Percentiles rank a stretch among this genome's conserved stretches.
Conservation (phyloP, 2,888 invertebrate species). For the Ptychoptera contaminata region DNA sequence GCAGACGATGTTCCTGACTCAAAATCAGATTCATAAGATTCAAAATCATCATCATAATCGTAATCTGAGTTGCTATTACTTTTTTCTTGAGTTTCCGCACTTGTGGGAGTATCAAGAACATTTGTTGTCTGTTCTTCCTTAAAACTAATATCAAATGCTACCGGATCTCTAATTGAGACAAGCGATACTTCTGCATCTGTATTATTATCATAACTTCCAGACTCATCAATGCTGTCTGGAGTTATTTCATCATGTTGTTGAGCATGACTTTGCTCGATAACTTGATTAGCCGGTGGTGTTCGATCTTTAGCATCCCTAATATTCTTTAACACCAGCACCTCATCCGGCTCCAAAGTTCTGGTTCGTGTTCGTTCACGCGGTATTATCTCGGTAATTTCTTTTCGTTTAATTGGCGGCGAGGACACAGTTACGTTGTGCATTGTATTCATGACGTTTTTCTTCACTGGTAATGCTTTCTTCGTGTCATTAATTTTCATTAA, state of each 20-base stretch:
- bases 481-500: too few species aligned
- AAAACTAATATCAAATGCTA: constrained; percentile 27
- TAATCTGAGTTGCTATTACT: constrained; percentile 8
- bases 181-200: not conserved
- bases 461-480: constrained; percentile 5
- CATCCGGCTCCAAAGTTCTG: constrained; percentile 22
- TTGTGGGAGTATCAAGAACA: not conserved
- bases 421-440: constrained; percentile 28
- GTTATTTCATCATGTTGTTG: not conserved
- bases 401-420: constrained; percentile 25
- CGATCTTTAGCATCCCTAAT: constrained; percentile 13
- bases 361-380: constrained; percentile 13
- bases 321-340: constrained; percentile 20
- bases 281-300: not conserved
- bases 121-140: constrained; percentile 6
- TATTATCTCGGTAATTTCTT: constrained; percentile 3
- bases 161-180: constrained; percentile 16
- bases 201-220: not conserved
- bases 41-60: constrained; percentile 39
- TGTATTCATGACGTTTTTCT: constrained; percentile 26
- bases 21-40: constrained; percentile 41
- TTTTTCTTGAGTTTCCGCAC: constrained; percentile 4
- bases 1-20: constrained; percentile 24
- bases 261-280: not conserved
- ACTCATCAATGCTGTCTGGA: constrained; percentile 7